Conservation (phyloP, 2,113 vertebrate species). For the Halichoeres trimaculatus region DNA sequence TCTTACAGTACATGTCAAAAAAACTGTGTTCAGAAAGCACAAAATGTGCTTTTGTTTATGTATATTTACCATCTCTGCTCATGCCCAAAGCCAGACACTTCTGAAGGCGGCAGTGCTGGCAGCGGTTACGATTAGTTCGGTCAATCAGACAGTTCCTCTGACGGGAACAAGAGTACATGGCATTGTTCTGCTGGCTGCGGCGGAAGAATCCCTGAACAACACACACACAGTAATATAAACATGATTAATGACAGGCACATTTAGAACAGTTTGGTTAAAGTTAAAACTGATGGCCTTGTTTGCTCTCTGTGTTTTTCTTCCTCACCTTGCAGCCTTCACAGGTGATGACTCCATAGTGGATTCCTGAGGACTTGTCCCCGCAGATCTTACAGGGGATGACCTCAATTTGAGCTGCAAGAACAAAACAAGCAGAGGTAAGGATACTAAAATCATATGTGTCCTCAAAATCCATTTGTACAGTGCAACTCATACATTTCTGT, state of each 20-base stretch:
- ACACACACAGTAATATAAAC: conserved; percentile 6
- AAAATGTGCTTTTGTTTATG: not conserved
- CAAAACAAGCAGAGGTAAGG: conserved; percentile 38
- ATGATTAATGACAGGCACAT: not conserved
- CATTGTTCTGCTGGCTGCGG: conserved; percentile 94
- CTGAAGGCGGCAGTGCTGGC: conserved; percentile 89
- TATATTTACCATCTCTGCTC: conserved; percentile 91
- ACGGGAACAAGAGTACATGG: conserved; percentile 92
- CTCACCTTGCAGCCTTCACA: conserved; percentile 87
- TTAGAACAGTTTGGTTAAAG: not conserved
- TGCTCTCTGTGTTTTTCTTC: conserved; percentile 55
- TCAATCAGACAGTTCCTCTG: conserved; percentile 94
- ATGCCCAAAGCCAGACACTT: conserved; percentile 91
- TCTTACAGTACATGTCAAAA: not conserved
- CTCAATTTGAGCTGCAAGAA: conserved; percentile 90
- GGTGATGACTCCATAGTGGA: conserved; percentile 94
- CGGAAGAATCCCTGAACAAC: conserved; percentile 89
- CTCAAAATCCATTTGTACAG: conserved; percentile 2
- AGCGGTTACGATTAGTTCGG: conserved; percentile 93
- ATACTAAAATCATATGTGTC: not conserved
- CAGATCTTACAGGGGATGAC: conserved; percentile 96
- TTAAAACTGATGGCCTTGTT: conserved; percentile 59
- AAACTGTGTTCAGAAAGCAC: not conserved
- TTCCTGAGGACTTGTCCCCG: conserved; percentile 94
- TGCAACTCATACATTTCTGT: not conserved